Conservation (phyloP, 2,797 vertebrate species). For the Florisuga fusca region DNA sequence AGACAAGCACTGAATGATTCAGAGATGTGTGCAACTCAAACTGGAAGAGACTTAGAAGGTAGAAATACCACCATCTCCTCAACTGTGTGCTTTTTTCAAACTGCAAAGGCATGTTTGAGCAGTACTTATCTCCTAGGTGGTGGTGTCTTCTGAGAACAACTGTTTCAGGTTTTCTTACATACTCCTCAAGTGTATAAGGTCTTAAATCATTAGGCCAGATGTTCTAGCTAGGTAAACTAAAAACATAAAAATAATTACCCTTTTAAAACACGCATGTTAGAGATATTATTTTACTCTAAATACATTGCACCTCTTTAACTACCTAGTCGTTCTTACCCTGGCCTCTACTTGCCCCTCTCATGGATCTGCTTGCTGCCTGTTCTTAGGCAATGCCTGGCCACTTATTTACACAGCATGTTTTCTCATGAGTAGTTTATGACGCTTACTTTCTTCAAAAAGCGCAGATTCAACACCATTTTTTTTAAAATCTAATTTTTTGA, state of each 20-base stretch:
- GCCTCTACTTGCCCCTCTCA: neutral
- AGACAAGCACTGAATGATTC: neutral
- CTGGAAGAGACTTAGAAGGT: neutral
- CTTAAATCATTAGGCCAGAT: slow-evolving; percentile 47
- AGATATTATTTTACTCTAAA: slow-evolving; percentile 44
- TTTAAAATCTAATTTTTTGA: slow-evolving; percentile 23
- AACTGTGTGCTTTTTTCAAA: slow-evolving; percentile 54
- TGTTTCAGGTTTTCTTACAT: slow-evolving; percentile 30
- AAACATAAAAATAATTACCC: neutral
- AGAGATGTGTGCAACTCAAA: neutral
- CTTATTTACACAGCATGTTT: slow-evolving; percentile 64
- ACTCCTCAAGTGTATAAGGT: slow-evolving; percentile 18
- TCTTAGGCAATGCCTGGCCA: slow-evolving; percentile 68
- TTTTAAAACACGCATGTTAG: slow-evolving; percentile 33
- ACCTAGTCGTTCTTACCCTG: slow-evolving; percentile 42
- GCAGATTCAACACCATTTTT: slow-evolving; percentile 75
- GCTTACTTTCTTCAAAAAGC: slow-evolving; percentile 74
- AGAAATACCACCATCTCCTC: neutral
- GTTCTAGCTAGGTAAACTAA: slow-evolving; percentile 42
- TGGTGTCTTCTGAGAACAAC: slow-evolving; percentile 42
- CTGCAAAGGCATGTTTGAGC: neutral
- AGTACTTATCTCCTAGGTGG: neutral
- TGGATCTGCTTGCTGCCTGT: slow-evolving; percentile 71
- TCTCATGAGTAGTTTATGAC: slow-evolving; percentile 73
- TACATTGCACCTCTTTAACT: slow-evolving; percentile 50